These are phyloP conservation scores for Pseudolaguvia tuberculata DNA, from an alignment of 2,113 vertebrate species.

Conservation along the genomic window DNA sequence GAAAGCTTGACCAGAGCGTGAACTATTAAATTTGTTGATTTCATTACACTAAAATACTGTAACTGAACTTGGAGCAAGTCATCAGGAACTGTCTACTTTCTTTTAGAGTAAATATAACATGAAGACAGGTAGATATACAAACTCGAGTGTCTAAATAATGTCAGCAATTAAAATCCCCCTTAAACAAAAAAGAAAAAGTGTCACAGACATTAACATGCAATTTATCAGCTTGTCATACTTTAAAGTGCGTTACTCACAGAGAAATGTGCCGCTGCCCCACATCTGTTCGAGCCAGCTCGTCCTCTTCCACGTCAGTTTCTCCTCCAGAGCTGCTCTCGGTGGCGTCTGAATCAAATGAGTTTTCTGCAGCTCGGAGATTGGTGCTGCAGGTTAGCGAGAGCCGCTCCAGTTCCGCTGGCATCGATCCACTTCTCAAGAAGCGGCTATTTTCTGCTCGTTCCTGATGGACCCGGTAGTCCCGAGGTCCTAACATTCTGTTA, in stretches of 20 bases:
- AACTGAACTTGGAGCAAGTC: not conserved
- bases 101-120: not conserved
- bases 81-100: not conserved
- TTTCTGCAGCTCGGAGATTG: conserved; percentile 82
- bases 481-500: conserved; percentile 74
- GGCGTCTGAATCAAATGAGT: conserved; percentile 91
- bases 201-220: no score
- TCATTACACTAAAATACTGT: not conserved
- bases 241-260: conserved; percentile 77
- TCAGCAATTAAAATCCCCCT: no score
- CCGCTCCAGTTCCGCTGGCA: conserved; percentile 84
- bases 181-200: no score
- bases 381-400: conserved; percentile 87
- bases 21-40: not conserved
- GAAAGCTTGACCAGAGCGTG: not conserved
- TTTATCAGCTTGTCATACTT: no score
- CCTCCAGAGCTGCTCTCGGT: conserved; percentile 98
- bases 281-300: conserved; percentile 84
- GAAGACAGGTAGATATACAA: not conserved
- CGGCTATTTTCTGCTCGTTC: conserved; percentile 75
- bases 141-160: no score
- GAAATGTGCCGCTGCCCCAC: conserved; percentile 84
- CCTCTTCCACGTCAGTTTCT: conserved; percentile 93
- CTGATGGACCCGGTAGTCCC: conserved; percentile 73
- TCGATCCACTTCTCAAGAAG: conserved; percentile 81